Conservation (phyloP, 1,140 invertebrate genomes). For the Drosophila pseudoananassae region DNA sequence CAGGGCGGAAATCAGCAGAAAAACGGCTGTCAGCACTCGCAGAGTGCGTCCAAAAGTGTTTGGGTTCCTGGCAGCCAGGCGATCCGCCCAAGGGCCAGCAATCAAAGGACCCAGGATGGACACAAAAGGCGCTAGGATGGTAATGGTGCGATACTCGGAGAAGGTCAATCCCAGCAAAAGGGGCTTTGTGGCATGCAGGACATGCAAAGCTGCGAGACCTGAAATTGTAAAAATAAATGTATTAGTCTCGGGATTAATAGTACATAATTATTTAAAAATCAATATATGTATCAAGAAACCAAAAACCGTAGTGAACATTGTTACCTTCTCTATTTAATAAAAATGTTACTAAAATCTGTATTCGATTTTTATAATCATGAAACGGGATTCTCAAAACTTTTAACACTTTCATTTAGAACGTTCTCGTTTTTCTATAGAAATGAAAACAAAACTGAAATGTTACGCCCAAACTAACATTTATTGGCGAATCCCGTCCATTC, state of each 20-base stretch:
- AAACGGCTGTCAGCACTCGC: conserved; percentile 88
- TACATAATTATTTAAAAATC: background rate
- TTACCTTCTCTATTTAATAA: no score
- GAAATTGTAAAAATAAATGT: background rate
- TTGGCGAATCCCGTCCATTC: no score
- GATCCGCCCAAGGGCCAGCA: conserved; percentile 89
- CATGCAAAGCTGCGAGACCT: conserved; percentile 91
- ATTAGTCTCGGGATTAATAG: background rate
- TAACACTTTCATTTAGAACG: no score
- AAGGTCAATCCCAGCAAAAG: conserved; percentile 88
- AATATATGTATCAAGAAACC: background rate
- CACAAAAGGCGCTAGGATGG: conserved; percentile 89
- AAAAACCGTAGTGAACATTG: no score
- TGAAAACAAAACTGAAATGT: no score
- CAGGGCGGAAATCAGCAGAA: conserved; percentile 88
- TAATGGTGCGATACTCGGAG: conserved; percentile 89
- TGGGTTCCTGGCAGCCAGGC: conserved; percentile 84
- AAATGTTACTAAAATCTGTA: no score
- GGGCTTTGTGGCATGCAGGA: conserved; percentile 91
- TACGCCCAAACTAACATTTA: no score
- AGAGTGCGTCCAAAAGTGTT: conserved; percentile 82
- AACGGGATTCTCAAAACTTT: no score
- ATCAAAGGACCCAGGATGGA: conserved; percentile 89
- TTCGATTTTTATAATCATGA: no score
- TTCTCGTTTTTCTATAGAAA: no score